Base-by-base conservation (phyloP, 2,888 invertebrate genomes). In the Xanthia togata region DNA sequence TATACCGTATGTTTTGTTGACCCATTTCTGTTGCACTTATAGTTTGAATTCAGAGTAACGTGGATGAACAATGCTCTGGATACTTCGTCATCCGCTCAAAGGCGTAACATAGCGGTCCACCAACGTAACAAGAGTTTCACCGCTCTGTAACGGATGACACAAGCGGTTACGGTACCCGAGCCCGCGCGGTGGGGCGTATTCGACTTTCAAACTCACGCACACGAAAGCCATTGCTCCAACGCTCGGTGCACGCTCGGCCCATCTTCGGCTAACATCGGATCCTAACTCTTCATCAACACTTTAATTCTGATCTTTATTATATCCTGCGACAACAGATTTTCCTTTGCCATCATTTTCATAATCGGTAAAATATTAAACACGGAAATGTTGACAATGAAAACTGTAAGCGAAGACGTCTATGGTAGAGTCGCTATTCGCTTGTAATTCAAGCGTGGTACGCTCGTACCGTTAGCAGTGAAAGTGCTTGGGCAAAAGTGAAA, bases 401-500 rank as follows among this genome's bases (percentile, higher is more conserved):
- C 65, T 82, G 80, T 79, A 67, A 77, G 73, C 81, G 78, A 87
- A 78, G 67, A 71, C 59, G 44, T 77, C 76, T 65, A 73, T 73
- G 85, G 81, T 92, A 93, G 87, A 90, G 93, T 87, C 78, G 81
- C 71, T 83, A 88, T 90, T 92, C 85, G 90, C 87, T 90, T 91
- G 91, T 79, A 88, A 86, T 87, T 86, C 87, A 84, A 83, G 79
- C 78, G 78, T 77, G 78, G 87, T 79, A 87, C 84, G 79, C 73
- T 79, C 89, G 90, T 92, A 94, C 95, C 95, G 95, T 95, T 95
- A 94, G 91, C 94, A 95, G 96, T 96, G 96, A 96, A 96, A 96
- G 96, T 96, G 93, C 89, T 91, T 89, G 82, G 81, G 93, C 94
- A 96, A 96, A 96, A 96, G 96, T 96, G 96, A 96, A 96, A 96